phyloP scores from a whole-genome alignment of 2,113 vertebrate genomes.

The Benitochromis conjunctus region DNA sequence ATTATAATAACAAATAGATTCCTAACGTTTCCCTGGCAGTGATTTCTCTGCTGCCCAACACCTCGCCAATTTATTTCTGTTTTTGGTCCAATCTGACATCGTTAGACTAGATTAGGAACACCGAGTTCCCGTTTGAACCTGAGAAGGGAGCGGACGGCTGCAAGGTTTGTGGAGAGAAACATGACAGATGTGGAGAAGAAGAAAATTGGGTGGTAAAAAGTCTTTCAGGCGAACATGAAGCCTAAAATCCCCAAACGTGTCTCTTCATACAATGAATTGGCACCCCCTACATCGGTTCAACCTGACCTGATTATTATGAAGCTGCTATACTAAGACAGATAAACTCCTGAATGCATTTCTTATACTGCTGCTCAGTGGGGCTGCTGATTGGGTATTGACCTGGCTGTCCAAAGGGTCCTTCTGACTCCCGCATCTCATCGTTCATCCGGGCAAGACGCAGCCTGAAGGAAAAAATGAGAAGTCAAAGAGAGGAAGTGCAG shows the following conservation, averaged over 20 bases:
- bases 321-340: constrained; percentile 93
- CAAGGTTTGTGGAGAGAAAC: background rate
- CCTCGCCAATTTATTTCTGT: background rate
- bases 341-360: constrained; percentile 96
- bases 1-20: background rate
- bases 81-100: constrained; percentile 44
- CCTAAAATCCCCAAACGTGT: background rate
- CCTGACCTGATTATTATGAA: constrained; percentile 69
- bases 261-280: background rate
- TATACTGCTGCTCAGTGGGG: constrained; percentile 96
- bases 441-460: constrained; percentile 95
- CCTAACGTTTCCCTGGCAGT: constrained; percentile 4
- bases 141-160: constrained; percentile 14
- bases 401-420: constrained; percentile 87
- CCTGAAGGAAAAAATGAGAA: constrained; percentile 55
- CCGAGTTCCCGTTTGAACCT: constrained; percentile 12
- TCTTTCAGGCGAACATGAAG: background rate
- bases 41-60: background rate
- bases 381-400: constrained; percentile 89
- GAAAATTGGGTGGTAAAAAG: background rate
- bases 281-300: constrained; percentile 6
- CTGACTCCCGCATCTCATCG: constrained; percentile 95
- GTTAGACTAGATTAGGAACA: background rate
- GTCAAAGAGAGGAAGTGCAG: background rate
- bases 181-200: background rate